Evolutionary conservation across 1,140 invertebrate genomes (phyloP).

Genomic region (Camponotus floridanus): DNA sequence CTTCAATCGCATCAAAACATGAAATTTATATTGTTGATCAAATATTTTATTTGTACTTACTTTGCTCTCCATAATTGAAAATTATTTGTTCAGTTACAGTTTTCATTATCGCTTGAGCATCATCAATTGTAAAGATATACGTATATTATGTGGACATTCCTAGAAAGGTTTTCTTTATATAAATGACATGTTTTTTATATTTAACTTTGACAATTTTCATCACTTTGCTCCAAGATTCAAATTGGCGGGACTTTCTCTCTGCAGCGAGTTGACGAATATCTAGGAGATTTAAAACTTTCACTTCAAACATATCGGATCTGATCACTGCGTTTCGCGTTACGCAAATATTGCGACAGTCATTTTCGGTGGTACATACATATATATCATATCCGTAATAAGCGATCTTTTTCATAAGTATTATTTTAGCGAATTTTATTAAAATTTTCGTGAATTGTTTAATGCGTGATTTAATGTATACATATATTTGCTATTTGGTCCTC

Average conservation of each 20-base stretch:
- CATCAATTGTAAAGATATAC: background rate
- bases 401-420: background rate
- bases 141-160: background rate
- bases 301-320: conserved; percentile 20
- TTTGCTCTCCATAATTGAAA: background rate
- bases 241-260: conserved; percentile 47
- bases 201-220: background rate
- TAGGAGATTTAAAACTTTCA: conserved; percentile 47
- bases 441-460: no score
- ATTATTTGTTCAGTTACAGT: background rate
- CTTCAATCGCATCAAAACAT: background rate
- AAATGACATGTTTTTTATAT: background rate
- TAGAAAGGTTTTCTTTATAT: background rate
- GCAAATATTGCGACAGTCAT: conserved; percentile 19
- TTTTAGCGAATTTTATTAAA: no score
- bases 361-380: background rate
- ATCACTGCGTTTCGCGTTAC: conserved; percentile 17
- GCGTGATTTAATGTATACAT: background rate
- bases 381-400: conserved; percentile 4
- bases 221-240: conserved; percentile 31
- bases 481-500: background rate
- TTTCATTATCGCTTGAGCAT: conserved; percentile 8
- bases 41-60: background rate
- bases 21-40: conserved; percentile 3
- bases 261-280: background rate